A percentile compares a stretch with the other conserved stretches of the same genome.
Conservation (phyloP, 2,888 invertebrate genomes). For the Heteromurus nitidus region DNA sequence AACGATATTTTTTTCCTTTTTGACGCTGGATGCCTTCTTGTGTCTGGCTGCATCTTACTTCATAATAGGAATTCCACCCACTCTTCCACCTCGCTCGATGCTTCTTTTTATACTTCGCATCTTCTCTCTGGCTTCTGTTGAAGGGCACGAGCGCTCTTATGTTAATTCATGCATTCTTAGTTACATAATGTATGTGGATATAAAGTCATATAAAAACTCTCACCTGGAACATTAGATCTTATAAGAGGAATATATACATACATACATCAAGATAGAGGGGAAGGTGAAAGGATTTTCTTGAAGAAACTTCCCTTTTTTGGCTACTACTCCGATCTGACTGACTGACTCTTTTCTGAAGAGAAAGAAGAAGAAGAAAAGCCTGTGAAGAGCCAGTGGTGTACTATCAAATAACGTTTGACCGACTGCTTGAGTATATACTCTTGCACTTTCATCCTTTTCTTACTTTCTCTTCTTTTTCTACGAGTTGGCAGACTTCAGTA, state of each 20-base stretch:
- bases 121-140: no score
- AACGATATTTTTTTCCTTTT: not conserved
- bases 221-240: no score
- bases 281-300: not conserved
- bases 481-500: slow-evolving; percentile 8
- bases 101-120: no score
- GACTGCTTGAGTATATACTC: slow-evolving; percentile 21
- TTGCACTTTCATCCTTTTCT: no score
- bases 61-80: not conserved
- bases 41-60: not conserved
- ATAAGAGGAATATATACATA: not conserved
- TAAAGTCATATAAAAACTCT: no score
- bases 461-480: not conserved
- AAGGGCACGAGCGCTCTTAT: slow-evolving; percentile 30
- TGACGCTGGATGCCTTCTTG: not conserved
- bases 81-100: not conserved
- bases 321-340: slow-evolving; percentile 1
- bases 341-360: slow-evolving; percentile 36
- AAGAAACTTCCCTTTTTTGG: not conserved
- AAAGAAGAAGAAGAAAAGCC: not conserved
- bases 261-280: not conserved
- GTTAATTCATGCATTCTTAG: slow-evolving; percentile 53
- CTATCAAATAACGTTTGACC: slow-evolving; percentile 14
- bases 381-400: not conserved
- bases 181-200: slow-evolving; percentile 30